A percentile compares a stretch with the other conserved stretches of the same genome.
Evolutionary conservation across 2,888 invertebrate genomes (phyloP).

Genomic region (Myopa tessellatipennis): DNA sequence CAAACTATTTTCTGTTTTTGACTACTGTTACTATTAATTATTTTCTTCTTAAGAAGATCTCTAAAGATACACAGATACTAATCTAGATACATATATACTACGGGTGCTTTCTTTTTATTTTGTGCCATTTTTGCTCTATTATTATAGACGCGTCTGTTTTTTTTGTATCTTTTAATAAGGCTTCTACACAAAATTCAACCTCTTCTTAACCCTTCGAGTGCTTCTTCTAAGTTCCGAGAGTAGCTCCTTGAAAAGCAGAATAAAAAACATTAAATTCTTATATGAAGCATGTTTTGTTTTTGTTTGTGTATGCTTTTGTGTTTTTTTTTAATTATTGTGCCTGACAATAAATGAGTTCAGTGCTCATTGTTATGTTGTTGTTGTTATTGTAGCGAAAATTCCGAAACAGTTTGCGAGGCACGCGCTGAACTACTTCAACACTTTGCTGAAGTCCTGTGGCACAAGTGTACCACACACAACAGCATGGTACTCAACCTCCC

Average conservation of each 20-base stretch:
- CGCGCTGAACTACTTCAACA: constrained; percentile 49
- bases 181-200: neutral
- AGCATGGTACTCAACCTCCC: neutral
- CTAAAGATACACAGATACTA: too few species aligned
- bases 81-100: too few species aligned
- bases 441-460: neutral
- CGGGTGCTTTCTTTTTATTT: too few species aligned
- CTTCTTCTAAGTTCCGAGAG: neutral
- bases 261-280: constrained; percentile 1
- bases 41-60: too few species aligned
- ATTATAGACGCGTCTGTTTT: neutral
- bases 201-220: constrained; percentile 33
- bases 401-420: constrained; percentile 44
- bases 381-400: constrained; percentile 38
- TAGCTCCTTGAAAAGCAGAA: constrained; percentile 11
- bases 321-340: neutral
- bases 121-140: neutral
- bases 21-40: too few species aligned
- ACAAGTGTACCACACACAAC: constrained; percentile 13
- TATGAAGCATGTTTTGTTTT: constrained; percentile 1
- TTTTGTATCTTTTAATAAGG: neutral
- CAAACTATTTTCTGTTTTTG: too few species aligned
- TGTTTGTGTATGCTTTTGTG: neutral
- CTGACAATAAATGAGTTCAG: constrained; percentile 1
- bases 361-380: neutral